A percentile compares a stretch with the other conserved stretches of the same genome.
Conservation (phyloP, 2,888 invertebrate species). For the Didymodactylos carnosus region DNA sequence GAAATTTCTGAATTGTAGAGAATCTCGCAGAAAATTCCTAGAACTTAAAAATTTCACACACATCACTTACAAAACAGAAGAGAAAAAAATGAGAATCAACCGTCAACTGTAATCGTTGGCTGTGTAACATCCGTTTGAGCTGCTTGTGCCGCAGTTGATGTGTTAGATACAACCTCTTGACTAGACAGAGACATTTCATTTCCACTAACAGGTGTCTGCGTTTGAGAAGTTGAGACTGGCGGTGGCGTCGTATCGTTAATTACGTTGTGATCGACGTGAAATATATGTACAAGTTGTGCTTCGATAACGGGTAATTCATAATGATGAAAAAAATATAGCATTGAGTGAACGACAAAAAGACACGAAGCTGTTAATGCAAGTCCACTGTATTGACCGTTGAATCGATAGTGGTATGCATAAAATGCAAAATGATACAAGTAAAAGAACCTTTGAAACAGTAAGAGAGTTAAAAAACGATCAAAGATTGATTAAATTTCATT, state of each 20-base stretch:
- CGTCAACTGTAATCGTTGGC: no score
- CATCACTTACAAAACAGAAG: no score
- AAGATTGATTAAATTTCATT: background rate
- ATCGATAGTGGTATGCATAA: constrained; percentile 96
- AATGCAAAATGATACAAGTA: constrained; percentile 95
- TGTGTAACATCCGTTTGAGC: no score
- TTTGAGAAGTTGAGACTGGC: no score
- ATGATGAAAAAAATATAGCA: constrained; percentile 98
- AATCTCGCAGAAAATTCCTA: no score
- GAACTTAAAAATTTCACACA: no score
- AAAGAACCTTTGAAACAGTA: constrained; percentile 52
- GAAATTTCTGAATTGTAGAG: no score
- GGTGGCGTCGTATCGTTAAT: background rate
- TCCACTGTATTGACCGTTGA: constrained; percentile 92
- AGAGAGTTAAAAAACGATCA: background rate
- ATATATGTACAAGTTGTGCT: background rate
- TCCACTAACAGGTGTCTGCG: no score
- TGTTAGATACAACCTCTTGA: no score
- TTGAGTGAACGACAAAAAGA: constrained; percentile 97
- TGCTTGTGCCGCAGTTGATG: no score
- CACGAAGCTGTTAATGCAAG: constrained; percentile 83
- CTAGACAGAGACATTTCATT: no score
- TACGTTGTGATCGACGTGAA: background rate
- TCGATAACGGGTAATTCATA: constrained; percentile 81
- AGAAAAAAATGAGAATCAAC: no score